These are phyloP conservation scores for Dicranocentrus wangi DNA, from an alignment of 2,888 invertebrate species.

Conservation along the genomic window DNA sequence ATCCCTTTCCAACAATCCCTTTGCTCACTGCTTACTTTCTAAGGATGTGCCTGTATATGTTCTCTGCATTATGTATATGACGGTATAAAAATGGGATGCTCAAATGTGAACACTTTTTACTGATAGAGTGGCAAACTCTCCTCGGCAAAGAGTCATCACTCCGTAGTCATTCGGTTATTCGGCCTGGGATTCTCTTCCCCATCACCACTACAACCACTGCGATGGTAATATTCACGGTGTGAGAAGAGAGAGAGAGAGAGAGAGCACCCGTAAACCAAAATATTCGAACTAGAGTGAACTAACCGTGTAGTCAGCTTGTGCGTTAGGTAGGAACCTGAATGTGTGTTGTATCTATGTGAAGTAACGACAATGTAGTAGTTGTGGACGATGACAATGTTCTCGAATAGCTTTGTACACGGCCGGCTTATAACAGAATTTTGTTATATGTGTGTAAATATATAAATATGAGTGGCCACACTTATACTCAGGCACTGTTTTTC, in stretches of 20 bases:
- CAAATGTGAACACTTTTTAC: slow-evolving; percentile 34
- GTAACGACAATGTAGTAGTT: neutral
- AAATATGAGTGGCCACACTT: neutral
- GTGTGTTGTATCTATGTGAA: no score
- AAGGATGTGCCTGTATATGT: slow-evolving; percentile 14
- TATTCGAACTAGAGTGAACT: neutral
- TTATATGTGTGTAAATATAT: no score
- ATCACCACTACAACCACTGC: slow-evolving; percentile 12
- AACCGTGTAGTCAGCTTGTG: no score
- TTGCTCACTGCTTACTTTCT: slow-evolving; percentile 31
- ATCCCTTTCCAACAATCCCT: slow-evolving; percentile 63
- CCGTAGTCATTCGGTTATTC: slow-evolving; percentile 54
- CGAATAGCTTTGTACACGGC: no score
- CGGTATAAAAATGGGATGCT: slow-evolving; percentile 2
- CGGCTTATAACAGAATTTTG: no score
- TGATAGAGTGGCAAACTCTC: slow-evolving; percentile 33
- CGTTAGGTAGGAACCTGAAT: neutral
- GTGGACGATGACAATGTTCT: no score
- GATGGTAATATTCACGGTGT: neutral
- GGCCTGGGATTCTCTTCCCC: slow-evolving; percentile 17
- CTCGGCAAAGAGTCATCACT: slow-evolving; percentile 26
- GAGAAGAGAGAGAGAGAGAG: no score
- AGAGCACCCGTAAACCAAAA: slow-evolving; percentile 12
- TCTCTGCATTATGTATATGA: slow-evolving; percentile 22
- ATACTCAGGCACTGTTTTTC: neutral